Base-by-base conservation (phyloP, 2,113 vertebrate genomes). In the Eupsittula cactorum region DNA sequence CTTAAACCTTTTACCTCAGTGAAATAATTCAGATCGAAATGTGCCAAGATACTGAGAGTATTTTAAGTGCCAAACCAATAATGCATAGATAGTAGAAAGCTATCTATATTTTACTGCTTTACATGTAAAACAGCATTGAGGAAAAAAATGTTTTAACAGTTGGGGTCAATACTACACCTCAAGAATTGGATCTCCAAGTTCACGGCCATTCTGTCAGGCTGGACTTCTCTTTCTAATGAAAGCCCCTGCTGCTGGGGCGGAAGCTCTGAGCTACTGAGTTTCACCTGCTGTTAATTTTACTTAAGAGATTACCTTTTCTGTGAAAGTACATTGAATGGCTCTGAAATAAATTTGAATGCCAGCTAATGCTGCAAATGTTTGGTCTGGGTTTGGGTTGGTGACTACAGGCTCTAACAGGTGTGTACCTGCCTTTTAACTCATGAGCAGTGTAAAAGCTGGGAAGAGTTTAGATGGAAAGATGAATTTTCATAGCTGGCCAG, bases 11-110 rank as follows among this genome's bases (percentile, higher is more conserved):
- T 77, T 31, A 44, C 33, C 14, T 65, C 1, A 2, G 33, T 65
- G 49, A 76, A 94, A 60, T 57, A 73, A 52, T 92, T 50, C n/a
- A 47, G 29, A n/a, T 62, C 33, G 42, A 82, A 93, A 44, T 41
- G 17, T 60, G 27, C 20, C 10, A 35, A 24, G 23, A 12, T 75
- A 13, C 13, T 50, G 35, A 68, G 35, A 41, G 10, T 82, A 60
- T 64, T 79, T 88, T 44, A 75, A 71, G 29, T 79, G 37, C 35
- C 67, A 64, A 64, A 90, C 20, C 29, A 60, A 7, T 21, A 35
- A 75, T 62, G 18, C 27, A 16, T 4, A 44, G 50, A 2, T 37
- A 50, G 33, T 31, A 85, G 39, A 90, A 71, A 79, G 25, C 6
- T n/a, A 23, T n/a, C 55, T n/a, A 4, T 57, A 57, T n/a, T 59